Evolutionary conservation across 2,113 vertebrate species (phyloP).

Genomic region (Synchiropus splendidus): DNA sequence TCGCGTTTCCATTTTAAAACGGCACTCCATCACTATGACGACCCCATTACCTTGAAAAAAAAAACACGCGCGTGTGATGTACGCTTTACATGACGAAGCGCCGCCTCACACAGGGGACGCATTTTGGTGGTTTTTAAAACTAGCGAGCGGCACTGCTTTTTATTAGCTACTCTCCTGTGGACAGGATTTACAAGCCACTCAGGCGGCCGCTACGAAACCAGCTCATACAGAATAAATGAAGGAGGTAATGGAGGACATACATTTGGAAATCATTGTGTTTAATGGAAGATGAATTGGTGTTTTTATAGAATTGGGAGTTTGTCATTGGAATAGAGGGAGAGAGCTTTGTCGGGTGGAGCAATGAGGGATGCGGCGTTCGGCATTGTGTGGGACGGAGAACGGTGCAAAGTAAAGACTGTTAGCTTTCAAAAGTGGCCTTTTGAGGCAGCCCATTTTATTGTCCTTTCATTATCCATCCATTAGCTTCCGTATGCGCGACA

Average conservation of each 20-base stretch:
- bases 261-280: slow-evolving; percentile 29
- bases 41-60: slow-evolving; percentile 2
- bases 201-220: slow-evolving; percentile 31
- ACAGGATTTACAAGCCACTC: slow-evolving; percentile 33
- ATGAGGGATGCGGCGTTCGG: too few species aligned
- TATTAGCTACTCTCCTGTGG: slow-evolving; percentile 33
- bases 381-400: too few species aligned
- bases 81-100: too few species aligned
- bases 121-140: slow-evolving; percentile 21
- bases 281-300: slow-evolving; percentile 24
- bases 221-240: slow-evolving; percentile 34
- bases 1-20: too few species aligned
- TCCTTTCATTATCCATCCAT: too few species aligned
- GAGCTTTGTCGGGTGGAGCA: too few species aligned
- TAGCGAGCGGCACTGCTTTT: slow-evolving; percentile 17
- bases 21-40: too few species aligned
- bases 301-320: slow-evolving; percentile 38
- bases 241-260: slow-evolving; percentile 25
- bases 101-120: slow-evolving; percentile 2
- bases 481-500: too few species aligned
- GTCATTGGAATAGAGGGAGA: slow-evolving; percentile 9
- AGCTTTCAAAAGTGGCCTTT: too few species aligned
- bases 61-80: neutral
- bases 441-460: too few species aligned
- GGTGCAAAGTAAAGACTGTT: too few species aligned